These are phyloP conservation scores for Cygnus atratus DNA, from an alignment of 2,113 vertebrate genomes.

Conservation along the genomic window DNA sequence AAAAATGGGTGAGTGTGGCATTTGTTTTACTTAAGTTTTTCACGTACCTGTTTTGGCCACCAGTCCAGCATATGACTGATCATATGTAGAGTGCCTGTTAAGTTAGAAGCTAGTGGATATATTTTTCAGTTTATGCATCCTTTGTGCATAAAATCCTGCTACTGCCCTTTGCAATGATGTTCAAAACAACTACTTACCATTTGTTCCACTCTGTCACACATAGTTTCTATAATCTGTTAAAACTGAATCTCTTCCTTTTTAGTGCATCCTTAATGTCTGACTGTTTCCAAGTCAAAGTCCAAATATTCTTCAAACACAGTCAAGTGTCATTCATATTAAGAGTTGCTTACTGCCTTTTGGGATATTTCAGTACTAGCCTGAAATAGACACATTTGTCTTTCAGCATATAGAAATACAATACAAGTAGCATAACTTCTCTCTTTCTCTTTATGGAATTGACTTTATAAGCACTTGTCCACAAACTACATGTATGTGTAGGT, in stretches of 20 bases:
- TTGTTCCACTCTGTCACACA: conserved; percentile 4
- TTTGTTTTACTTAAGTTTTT: not conserved
- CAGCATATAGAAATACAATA: not conserved
- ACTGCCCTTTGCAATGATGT: not conserved
- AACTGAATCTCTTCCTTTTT: not conserved
- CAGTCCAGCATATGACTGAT: not conserved
- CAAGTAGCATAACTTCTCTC: not conserved
- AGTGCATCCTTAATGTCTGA: not conserved
- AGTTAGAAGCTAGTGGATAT: not conserved
- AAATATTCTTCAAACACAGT: conserved; percentile 23
- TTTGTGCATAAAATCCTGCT: not conserved
- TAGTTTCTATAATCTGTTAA: conserved; percentile 8
- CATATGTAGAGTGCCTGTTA: not conserved
- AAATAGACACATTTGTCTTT: not conserved
- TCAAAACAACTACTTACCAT: not conserved
- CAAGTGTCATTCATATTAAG: conserved; percentile 15
- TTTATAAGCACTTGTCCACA: not conserved
- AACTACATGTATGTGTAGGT: not conserved
- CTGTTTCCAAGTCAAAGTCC: conserved; percentile 31
- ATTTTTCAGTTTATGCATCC: not conserved
- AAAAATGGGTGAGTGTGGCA: not conserved
- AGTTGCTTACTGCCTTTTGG: not conserved
- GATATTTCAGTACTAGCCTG: not conserved
- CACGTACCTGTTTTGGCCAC: not conserved
- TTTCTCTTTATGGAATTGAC: not conserved